These are phyloP conservation scores for Silurus asotus DNA, from an alignment of 2,113 vertebrate genomes.

Conservation along the genomic window DNA sequence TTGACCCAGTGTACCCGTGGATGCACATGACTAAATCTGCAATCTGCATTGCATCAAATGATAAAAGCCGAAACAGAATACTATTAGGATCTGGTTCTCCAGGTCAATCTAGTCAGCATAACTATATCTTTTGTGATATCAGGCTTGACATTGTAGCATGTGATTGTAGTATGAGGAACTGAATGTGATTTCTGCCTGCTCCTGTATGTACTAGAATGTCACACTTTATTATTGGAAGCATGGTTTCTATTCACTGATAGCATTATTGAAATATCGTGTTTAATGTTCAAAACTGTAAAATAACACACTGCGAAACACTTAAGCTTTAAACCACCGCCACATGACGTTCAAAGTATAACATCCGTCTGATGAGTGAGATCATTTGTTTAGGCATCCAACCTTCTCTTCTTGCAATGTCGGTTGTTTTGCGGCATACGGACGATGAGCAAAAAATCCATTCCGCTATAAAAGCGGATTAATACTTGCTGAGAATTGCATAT, in stretches of 20 bases:
- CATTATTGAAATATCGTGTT: neutral
- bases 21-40: neutral
- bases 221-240: neutral
- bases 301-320: neutral
- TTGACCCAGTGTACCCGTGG: neutral
- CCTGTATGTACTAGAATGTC: neutral
- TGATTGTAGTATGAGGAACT: neutral
- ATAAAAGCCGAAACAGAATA: neutral
- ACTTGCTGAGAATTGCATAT: no score
- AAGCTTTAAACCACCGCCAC: neutral
- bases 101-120: neutral
- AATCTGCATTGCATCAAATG: neutral
- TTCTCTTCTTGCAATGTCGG: neutral
- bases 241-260: neutral
- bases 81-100: neutral
- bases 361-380: neutral
- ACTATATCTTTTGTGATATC: neutral
- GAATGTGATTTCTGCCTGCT: no score
- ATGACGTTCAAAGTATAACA: neutral
- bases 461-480: neutral
- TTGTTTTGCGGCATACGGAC: neutral
- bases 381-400: neutral
- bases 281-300: neutral
- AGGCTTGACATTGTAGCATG: neutral
- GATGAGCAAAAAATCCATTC: neutral